Base-by-base conservation (phyloP, 2,888 invertebrate species). In the Agrotis segetum region DNA sequence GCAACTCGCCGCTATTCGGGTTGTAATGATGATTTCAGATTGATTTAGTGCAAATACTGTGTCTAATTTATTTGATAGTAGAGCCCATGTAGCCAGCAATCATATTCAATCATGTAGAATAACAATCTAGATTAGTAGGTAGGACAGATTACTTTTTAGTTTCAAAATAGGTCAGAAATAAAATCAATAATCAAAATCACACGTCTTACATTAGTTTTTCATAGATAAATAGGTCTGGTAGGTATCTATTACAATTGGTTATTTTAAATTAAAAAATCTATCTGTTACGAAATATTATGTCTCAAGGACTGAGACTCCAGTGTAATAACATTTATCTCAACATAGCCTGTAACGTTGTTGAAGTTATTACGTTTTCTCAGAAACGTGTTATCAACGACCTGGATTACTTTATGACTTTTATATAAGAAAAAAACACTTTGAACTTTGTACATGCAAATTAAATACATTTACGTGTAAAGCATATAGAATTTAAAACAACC, bases 21-120 rank as follows among this genome's bases (percentile, higher is more conserved):
- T 58, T 21, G 21, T 73, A 46, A 56, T 61, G 52, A 69, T 60
- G 40, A 67, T 64, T 64, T 44, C 21, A 24, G 58, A 50, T 34
- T 59, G 62, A 80, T 77, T 75, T 40, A 40, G 44, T 21, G 61
- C 49, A 62, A 77, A 71, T 40, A 75, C 16, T 50, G 46, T 34
- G 5, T 46, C 13, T 53, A 77, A 74, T 71, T 3, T n/a, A 55
- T 34, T 46, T 40, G 40, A 1, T 40, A 40, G 40, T 40, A 9
- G 40, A 40, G 11, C 40, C 40, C 1, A 40, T 40, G 11, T 40
- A 40, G 40, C 40, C 40, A 40, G 40, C 40, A 40, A 40, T 40
- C 9, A 40, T 40, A 40, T 40, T 11, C 40, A 40, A 1, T n/a
- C 9, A 40, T 11, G 9, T 11, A 11, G 11, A 40, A 1, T 11